A percentile compares a stretch with the other conserved stretches of the same genome.
phyloP scores from a whole-genome alignment of 1,140 invertebrate species.

The Temnothorax nylanderi region DNA sequence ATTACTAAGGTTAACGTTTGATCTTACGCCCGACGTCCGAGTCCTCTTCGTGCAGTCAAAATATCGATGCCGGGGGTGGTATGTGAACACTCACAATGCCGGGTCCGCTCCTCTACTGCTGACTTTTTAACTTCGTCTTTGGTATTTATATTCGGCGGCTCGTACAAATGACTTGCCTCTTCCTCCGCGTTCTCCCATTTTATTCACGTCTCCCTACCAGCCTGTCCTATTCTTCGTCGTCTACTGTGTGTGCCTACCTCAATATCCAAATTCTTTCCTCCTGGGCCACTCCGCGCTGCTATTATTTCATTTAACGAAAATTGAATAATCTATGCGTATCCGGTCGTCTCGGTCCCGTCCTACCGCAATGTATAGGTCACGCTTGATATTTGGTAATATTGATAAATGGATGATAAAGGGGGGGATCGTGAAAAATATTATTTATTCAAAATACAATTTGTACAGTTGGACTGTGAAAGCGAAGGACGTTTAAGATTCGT shows the following conservation, averaged over 20 bases:
- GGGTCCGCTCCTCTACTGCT: slow-evolving; percentile 65
- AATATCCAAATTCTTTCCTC: slow-evolving; percentile 63
- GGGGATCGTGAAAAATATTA: background rate
- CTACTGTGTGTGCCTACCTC: slow-evolving; percentile 57
- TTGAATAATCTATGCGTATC: slow-evolving; percentile 53
- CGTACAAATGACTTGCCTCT: slow-evolving; percentile 40
- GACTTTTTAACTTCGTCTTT: slow-evolving; percentile 64
- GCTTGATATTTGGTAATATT: slow-evolving; percentile 14
- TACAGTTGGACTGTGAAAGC: background rate
- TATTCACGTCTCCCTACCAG: slow-evolving; percentile 20
- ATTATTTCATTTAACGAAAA: background rate
- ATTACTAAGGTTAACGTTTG: background rate
- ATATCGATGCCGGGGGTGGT: background rate
- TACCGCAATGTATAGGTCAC: background rate
- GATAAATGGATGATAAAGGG: background rate
- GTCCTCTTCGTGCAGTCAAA: background rate
- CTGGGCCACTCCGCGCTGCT: background rate
- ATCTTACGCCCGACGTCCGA: background rate
- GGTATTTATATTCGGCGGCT: slow-evolving; percentile 75
- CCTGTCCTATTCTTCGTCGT: slow-evolving; percentile 29
- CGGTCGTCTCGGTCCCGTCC: background rate
- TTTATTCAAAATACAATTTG: background rate
- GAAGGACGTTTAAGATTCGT: background rate
- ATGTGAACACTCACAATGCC: slow-evolving; percentile 33
- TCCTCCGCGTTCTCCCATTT: slow-evolving; percentile 20